phyloP scores from a whole-genome alignment of 2,113 vertebrate genomes.

The Dasypus novemcinctus region DNA sequence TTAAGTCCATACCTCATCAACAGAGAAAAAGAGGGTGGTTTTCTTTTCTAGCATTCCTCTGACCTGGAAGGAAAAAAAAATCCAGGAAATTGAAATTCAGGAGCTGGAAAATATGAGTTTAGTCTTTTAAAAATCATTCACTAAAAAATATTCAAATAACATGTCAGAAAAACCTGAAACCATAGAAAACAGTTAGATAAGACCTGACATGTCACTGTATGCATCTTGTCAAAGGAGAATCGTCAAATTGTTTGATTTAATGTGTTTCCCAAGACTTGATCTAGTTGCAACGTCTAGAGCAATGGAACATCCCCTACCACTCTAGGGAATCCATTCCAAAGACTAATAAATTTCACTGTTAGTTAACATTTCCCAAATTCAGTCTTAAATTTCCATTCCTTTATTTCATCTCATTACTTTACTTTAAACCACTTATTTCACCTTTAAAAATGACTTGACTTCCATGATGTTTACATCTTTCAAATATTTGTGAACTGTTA shows the following conservation, averaged over 20 bases:
- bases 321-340: conserved; percentile 75
- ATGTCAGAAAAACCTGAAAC: conserved; percentile 45
- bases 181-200: conserved; percentile 11
- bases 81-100: conserved; percentile 69
- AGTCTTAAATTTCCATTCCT: conserved; percentile 81
- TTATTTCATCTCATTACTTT: conserved; percentile 81
- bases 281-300: conserved; percentile 77
- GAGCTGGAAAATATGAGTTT: conserved; percentile 73
- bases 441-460: conserved; percentile 77
- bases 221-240: conserved; percentile 64
- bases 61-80: conserved; percentile 64
- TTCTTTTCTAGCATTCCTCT: conserved; percentile 58
- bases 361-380: conserved; percentile 80
- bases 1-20: conserved; percentile 60
- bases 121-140: conserved; percentile 66
- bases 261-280: conserved; percentile 74
- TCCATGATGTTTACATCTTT: conserved; percentile 72
- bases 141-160: conserved; percentile 59
- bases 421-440: conserved; percentile 77
- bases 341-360: conserved; percentile 83
- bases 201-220: conserved; percentile 65
- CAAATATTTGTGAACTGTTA: conserved; percentile 72
- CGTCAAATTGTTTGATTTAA: conserved; percentile 60
- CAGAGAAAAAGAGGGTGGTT: conserved; percentile 45
- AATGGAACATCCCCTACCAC: conserved; percentile 76